Evolutionary conservation across 23 tunicate species (phyloP).

Genomic region (Ciona savignyi): DNA sequence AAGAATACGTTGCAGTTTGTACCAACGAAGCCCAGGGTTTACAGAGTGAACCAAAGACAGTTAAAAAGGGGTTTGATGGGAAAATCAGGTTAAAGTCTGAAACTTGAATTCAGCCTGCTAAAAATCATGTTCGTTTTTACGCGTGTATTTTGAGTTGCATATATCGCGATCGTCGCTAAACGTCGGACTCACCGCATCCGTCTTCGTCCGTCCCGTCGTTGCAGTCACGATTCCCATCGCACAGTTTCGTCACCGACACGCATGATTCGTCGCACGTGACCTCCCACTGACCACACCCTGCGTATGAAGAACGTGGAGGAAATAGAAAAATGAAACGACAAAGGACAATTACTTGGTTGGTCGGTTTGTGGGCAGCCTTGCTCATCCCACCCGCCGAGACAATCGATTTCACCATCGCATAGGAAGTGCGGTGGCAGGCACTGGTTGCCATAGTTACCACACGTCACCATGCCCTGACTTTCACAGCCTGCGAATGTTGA

Average conservation of each 20-base stretch:
- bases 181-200: constrained; percentile 48
- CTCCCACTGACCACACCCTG: constrained; percentile 47
- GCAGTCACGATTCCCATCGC: constrained; percentile 63
- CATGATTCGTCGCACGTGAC: constrained; percentile 36
- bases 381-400: constrained; percentile 48
- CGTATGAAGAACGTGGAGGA: too few relatives aligned
- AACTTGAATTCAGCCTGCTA: too few relatives aligned
- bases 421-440: constrained; percentile 26
- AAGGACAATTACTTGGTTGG: constrained; percentile 16
- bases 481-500: constrained; percentile 59
- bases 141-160: not conserved
- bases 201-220: constrained; percentile 33
- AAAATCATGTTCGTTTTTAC: too few relatives aligned
- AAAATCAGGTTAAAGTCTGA: too few relatives aligned
- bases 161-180: too few relatives aligned
- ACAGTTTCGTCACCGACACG: constrained; percentile 46
- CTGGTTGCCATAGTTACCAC: constrained; percentile 10
- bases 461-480: constrained; percentile 26
- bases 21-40: too few relatives aligned
- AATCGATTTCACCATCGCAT: constrained; percentile 65
- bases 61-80: too few relatives aligned
- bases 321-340: too few relatives aligned
- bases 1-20: too few relatives aligned
- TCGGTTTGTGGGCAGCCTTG: constrained; percentile 9
- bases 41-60: too few relatives aligned